Evolutionary conservation across 2,113 vertebrate genomes (phyloP), one percentile per base, ranked within the genome.

Genomic region (Harpagus bidentatus): DNA sequence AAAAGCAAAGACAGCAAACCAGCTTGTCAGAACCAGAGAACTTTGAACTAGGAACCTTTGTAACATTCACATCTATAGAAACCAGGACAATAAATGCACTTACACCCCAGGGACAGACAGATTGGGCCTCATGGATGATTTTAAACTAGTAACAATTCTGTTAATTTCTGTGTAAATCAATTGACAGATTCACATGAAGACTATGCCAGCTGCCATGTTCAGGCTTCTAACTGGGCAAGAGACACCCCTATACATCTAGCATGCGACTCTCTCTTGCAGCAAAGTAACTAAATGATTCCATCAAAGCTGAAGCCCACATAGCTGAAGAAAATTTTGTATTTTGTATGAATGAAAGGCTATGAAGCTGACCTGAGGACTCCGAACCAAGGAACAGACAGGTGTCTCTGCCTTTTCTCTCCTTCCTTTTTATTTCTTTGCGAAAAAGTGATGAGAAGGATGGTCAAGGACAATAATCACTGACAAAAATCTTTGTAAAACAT

Each of bases 181-280:
- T 86, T 59, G 78, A 77, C 98, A 99, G 99, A 99, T 99, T 72
- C 99, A 99, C 97, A 99, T 99, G 99, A 99, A 99, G 98, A 99
- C 99, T 3, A 99, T 99, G 99, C 99, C 99, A 22, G 99, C 99
- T 0, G 99, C 99, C 95, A 99, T 99, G 99, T 99, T 99, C 98
- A 98, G 99, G 97, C 99, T 99, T 42, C 99, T 99, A n/a, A 99
- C 99, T 1, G 99, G 99, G 70, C 99, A 99, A 96, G 99, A 99
- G 98, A 99, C 99, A 10, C 99, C 99, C 1, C 98, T 99, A 74
- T 99, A 99, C 98, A 99, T 99, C 98, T 99, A 98, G 98, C 84
- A 61, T 13, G 32, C 29, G 14, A 43, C 81, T 86, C 80, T 93
- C 94, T 93, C 94, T 43, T 69, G 81, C 84, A 40, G 69, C 43